These are phyloP conservation scores for Borostomias antarcticus DNA, from an alignment of 2,797 vertebrate genomes.

Conservation along the genomic window DNA sequence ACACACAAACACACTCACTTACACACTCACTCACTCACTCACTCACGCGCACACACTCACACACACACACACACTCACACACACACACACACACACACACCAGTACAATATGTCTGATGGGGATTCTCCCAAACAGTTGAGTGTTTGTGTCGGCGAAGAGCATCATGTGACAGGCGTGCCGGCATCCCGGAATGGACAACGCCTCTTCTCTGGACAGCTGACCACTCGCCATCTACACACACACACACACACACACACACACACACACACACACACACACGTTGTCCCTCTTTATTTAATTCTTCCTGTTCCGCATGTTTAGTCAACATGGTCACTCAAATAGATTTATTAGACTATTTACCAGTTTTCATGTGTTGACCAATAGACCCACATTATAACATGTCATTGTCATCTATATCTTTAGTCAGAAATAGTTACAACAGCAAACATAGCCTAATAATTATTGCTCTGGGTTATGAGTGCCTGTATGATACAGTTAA, in stretches of 20 bases:
- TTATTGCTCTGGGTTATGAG: no score
- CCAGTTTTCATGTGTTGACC: no score
- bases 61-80: slow-evolving; percentile 1
- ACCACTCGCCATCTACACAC: slow-evolving; percentile 6
- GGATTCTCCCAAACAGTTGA: slow-evolving; percentile 68
- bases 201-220: slow-evolving; percentile 44
- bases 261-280: neutral
- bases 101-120: slow-evolving; percentile 70
- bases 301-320: no score
- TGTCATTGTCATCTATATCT: no score
- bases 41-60: neutral
- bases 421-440: no score
- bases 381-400: no score
- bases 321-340: no score
- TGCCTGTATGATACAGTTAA: no score
- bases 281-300: no score
- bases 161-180: slow-evolving; percentile 74
- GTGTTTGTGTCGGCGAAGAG: slow-evolving; percentile 55
- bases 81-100: slow-evolving; percentile 41
- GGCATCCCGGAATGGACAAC: slow-evolving; percentile 51
- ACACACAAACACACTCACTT: no score
- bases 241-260: neutral
- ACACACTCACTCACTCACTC: neutral
- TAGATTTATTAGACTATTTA: no score
- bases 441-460: no score